Conservation (phyloP, 2,113 vertebrate species). For the Seriola quinqueradiata region DNA sequence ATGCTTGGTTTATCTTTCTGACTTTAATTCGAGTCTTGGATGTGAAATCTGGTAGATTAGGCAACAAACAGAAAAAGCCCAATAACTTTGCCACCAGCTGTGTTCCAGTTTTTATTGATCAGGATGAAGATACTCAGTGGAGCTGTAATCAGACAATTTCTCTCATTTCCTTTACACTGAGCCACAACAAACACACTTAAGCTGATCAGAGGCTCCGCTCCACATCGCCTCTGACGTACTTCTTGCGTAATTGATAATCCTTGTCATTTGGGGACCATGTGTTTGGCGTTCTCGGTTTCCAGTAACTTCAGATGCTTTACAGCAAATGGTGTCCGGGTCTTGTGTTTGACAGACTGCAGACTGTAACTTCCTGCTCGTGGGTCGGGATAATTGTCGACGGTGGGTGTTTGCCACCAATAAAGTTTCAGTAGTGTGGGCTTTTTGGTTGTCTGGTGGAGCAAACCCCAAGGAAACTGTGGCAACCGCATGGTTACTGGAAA, state of each 20-base stretch:
- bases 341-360: slow-evolving; percentile 65
- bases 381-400: slow-evolving; percentile 72
- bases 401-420: slow-evolving; percentile 78
- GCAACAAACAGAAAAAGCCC: background rate
- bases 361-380: slow-evolving; percentile 74
- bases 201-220: slow-evolving; percentile 40
- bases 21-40: background rate
- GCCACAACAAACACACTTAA: slow-evolving; percentile 67
- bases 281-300: slow-evolving; percentile 47
- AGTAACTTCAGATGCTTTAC: slow-evolving; percentile 60
- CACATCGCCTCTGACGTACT: slow-evolving; percentile 63
- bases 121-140: slow-evolving; percentile 11
- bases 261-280: slow-evolving; percentile 75
- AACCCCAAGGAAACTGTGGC: slow-evolving; percentile 58
- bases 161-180: slow-evolving; percentile 48
- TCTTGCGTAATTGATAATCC: slow-evolving; percentile 68
- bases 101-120: slow-evolving; percentile 53
- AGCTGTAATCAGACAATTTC: slow-evolving; percentile 37
- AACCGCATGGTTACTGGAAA: slow-evolving; percentile 66
- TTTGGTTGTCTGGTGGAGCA: slow-evolving; percentile 63
- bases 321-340: slow-evolving; percentile 75
- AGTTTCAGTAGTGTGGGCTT: slow-evolving; percentile 70
- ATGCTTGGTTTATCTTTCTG: background rate
- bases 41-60: background rate
- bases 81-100: slow-evolving; percentile 9